These are phyloP conservation scores for Mormyrus hasselquistii DNA, from an alignment of 2,797 vertebrate species.

Conservation along the genomic window DNA sequence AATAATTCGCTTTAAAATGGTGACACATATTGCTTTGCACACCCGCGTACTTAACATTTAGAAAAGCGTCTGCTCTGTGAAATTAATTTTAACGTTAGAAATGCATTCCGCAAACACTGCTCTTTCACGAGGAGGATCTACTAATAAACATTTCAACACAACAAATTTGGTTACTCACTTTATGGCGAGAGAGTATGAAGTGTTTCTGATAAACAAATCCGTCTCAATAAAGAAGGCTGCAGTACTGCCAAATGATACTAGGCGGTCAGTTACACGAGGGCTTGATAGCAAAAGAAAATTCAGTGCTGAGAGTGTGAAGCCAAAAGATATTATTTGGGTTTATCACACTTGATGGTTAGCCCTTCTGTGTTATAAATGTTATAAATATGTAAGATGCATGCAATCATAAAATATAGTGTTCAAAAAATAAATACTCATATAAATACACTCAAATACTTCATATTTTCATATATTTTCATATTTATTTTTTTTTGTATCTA, in stretches of 20 bases:
- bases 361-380: not conserved
- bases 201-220: not conserved
- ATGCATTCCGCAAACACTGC: not conserved
- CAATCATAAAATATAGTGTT: not conserved
- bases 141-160: not conserved
- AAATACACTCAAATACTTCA: not conserved
- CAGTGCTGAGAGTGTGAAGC: not conserved
- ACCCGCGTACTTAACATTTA: not conserved
- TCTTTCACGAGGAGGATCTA: not conserved
- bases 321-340: not conserved
- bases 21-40: not conserved
- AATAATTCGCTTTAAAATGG: not conserved
- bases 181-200: not conserved
- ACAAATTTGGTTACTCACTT: not conserved
- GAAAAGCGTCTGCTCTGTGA: not conserved
- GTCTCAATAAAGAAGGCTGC: not conserved
- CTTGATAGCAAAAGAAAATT: not conserved
- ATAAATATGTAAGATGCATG: not conserved
- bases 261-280: not conserved
- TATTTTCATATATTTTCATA: not conserved
- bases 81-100: not conserved
- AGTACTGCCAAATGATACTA: not conserved
- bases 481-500: not conserved
- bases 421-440: not conserved
- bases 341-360: not conserved